Conservation (phyloP, 1,140 invertebrate species). For the Bactericera cockerelli region DNA sequence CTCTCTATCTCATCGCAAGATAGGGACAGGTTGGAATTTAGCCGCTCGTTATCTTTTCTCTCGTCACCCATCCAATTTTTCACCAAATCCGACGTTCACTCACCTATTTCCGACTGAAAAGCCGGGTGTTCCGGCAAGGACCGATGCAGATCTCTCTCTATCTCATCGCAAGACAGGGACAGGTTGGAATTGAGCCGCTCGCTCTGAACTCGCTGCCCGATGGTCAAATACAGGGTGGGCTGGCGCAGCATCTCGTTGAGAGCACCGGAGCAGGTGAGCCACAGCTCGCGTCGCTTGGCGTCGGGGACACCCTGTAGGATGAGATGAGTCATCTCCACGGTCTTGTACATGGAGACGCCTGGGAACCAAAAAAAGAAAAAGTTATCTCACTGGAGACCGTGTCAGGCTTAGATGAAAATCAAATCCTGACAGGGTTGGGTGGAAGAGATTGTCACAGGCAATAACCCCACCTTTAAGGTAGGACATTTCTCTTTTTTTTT, state of each 20-base stretch:
- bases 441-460: too few relatives aligned
- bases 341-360: constrained; percentile 76
- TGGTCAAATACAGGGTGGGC: constrained; percentile 66
- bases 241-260: constrained; percentile 66
- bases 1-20: constrained; percentile 96
- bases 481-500: too few relatives aligned
- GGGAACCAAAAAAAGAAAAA: too few relatives aligned
- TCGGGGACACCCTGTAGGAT: constrained; percentile 86
- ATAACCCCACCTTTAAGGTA: too few relatives aligned
- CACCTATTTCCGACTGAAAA: constrained; percentile 71
- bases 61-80: too few relatives aligned
- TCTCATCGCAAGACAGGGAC: constrained; percentile 85
- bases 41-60: too few relatives aligned
- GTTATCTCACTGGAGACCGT: too few relatives aligned
- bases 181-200: constrained; percentile 34
- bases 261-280: constrained; percentile 89
- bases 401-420: too few relatives aligned
- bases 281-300: constrained; percentile 74
- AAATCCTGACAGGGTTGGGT: too few relatives aligned
- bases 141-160: constrained; percentile 93
- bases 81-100: too few relatives aligned
- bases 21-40: constrained; percentile 42
- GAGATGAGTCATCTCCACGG: constrained; percentile 67
- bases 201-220: constrained; percentile 43
- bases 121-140: constrained; percentile 96